These are phyloP conservation scores for Microdon myrmicae DNA, from an alignment of 2,888 invertebrate genomes.

Conservation along the genomic window DNA sequence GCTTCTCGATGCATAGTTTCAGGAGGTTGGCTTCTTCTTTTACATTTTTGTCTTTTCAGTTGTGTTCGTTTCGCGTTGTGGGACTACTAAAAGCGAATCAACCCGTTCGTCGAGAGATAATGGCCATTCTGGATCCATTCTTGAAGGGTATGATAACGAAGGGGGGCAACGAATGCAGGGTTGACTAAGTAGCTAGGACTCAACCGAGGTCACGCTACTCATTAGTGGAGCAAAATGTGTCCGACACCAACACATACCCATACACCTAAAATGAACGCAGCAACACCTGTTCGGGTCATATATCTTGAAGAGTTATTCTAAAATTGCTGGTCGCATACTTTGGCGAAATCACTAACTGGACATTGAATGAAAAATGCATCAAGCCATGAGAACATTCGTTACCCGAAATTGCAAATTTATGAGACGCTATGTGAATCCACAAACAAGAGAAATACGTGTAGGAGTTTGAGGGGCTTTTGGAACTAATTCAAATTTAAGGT, in stretches of 20 bases:
- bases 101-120: conserved; percentile 33
- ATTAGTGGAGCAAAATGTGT: conserved; percentile 44
- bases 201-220: conserved; percentile 44
- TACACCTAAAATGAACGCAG: conserved; percentile 61
- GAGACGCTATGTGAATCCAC: conserved; percentile 5
- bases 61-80: too few relatives aligned
- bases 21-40: conserved; percentile 13
- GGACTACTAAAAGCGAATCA: conserved; percentile 9
- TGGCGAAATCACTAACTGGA: conserved; percentile 44
- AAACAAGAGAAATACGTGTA: conserved; percentile 11
- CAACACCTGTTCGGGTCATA: conserved; percentile 66
- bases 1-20: conserved; percentile 31
- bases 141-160: conserved; percentile 3
- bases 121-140: conserved; percentile 38
- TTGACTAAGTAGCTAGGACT: too few relatives aligned
- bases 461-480: too few relatives aligned
- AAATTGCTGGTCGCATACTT: conserved; percentile 60
- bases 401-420: conserved; percentile 24
- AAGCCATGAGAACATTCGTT: conserved; percentile 18
- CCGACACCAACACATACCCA: conserved; percentile 45
- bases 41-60: conserved; percentile 3
- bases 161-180: neutral
- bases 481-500: too few relatives aligned
- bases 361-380: conserved; percentile 44
- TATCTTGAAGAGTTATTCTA: conserved; percentile 67